Base-by-base conservation (phyloP, 2,113 vertebrate species). In the Nanorana parkeri region DNA sequence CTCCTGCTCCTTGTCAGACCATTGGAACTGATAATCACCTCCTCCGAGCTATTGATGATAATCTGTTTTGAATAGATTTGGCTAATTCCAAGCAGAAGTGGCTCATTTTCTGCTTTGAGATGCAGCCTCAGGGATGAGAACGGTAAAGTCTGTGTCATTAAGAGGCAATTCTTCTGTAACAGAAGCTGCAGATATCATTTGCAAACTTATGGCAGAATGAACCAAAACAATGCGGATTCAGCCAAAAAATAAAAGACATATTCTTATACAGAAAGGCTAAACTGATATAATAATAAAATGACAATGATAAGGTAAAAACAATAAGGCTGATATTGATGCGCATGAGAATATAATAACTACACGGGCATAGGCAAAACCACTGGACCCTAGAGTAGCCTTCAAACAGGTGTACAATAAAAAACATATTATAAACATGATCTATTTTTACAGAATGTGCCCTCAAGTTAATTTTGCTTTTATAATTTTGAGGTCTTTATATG, bases 1-100 rank as follows among this genome's bases (percentile, higher is more conserved):
- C 84, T 86, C 91, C 91, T 88, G 84, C 84, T 20, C 64, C 85
- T 91, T 91, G 93, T 91, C 90, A 86, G 85, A 87, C 86, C 83
- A 88, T 85, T 91, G 90, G 85, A 87, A 82, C 80, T 87, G 88
- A 86, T 89, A 92, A 91, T 89, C 87, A 52, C 84, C 85, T 72
- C 80, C 84, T 36, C 67, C 56, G 85, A 83, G 82, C 86, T 85
- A 54, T 80, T 88, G 89, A 87, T 87, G 83, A 75, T 84, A 85
- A 89, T 88, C 88, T 89, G 75, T 85, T 83, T 68, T 47, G 80
- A 72, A 63, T 68, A 80, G 80, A 80, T 83, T 73, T 52, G 76
- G 60, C 85, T 88, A 85, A 89, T 89, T 88, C 84, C 77, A 76
- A 85, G 86, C 86, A 88, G 85, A 83, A 85, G 66, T 58, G 26